Evolutionary conservation across 2,113 vertebrate genomes (phyloP), one percentile per base, ranked within the genome.

Genomic region (Rynchops niger): DNA sequence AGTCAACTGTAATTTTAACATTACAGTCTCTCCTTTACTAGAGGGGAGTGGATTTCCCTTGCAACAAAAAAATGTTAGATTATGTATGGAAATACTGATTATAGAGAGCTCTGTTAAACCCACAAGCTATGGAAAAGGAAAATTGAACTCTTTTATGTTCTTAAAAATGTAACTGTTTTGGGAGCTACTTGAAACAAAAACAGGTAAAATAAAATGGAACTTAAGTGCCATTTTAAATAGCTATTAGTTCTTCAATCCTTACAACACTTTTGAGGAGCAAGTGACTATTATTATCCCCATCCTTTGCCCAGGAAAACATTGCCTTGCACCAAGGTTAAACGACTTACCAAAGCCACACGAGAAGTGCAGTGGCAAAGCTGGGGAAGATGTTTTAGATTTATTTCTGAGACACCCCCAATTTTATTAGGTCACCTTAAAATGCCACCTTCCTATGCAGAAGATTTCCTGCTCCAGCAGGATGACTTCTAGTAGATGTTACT

Each of bases 1-100:
- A 85, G 65, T 70, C 74, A 93, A 69, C 59, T 34, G 45, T n/a
- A 92, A 95, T 96, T 90, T 93, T 94, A 93, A 86, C 59, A 76
- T 81, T 87, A 83, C 4, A 3, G n/a, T 93, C 73, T 91, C 66
- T 94, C 58, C 67, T 93, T 67, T 78, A 38, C 26, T 16, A 78
- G 45, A 32, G 36, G 19, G 16, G 22, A 15, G 11, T 66, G 53
- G 38, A 91, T 85, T 86, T 89, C 69, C 67, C 71, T 91, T 69
- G 34, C 40, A 72, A 95, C 38, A 96, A 81, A 88, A 73, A 50
- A 11, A 94, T 82, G 66, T 79, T 78, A 72, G 18, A 66, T 73
- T 94, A 77, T 86, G 55, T 62, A 71, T 27, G 34, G 71, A 74
- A 91, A 94, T 73, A 73, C 36, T 74, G 40, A 83, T 80, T 62